Evolutionary conservation across 1,140 invertebrate genomes (phyloP).

Genomic region (Notospermus geniculatus): DNA sequence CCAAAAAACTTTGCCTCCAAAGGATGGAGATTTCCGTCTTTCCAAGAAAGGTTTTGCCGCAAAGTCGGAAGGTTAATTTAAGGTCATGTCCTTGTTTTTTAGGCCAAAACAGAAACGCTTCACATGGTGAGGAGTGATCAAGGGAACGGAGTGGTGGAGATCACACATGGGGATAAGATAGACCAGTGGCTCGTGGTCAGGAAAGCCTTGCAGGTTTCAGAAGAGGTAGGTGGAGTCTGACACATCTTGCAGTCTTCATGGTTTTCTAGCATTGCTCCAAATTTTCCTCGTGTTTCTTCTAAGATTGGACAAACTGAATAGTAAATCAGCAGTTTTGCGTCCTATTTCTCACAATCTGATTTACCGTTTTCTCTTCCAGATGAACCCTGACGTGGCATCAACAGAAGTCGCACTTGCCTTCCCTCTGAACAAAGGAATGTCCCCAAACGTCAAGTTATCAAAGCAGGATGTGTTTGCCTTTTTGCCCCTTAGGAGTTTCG

Average conservation of each 20-base stretch:
- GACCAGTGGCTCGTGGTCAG: conserved; percentile 48
- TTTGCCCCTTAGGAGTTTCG: conserved; percentile 51
- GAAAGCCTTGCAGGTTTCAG: conserved; percentile 43
- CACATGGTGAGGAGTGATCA: conserved; percentile 39
- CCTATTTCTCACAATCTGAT: no score
- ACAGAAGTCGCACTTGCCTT: conserved; percentile 53
- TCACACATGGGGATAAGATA: conserved; percentile 29
- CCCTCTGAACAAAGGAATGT: conserved; percentile 19
- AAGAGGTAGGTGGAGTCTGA: conserved; percentile 28
- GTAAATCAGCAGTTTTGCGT: no score
- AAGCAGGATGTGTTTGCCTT: conserved; percentile 53
- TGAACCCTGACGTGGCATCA: conserved; percentile 51
- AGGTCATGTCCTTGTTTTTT: no score
- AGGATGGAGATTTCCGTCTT: no score
- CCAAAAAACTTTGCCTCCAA: no score
- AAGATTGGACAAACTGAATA: no score
- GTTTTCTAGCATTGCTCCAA: no score
- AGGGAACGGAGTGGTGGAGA: conserved; percentile 40
- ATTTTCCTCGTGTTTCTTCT: no score
- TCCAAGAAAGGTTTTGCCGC: no score
- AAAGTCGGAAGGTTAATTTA: no score
- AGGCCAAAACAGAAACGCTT: conserved; percentile 36
- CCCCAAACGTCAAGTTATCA: no score
- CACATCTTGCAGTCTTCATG: no score
- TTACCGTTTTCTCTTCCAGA: conserved; percentile 26